Conservation (phyloP, 2,888 invertebrate genomes). For the Hirtodrosophila trivittata region DNA sequence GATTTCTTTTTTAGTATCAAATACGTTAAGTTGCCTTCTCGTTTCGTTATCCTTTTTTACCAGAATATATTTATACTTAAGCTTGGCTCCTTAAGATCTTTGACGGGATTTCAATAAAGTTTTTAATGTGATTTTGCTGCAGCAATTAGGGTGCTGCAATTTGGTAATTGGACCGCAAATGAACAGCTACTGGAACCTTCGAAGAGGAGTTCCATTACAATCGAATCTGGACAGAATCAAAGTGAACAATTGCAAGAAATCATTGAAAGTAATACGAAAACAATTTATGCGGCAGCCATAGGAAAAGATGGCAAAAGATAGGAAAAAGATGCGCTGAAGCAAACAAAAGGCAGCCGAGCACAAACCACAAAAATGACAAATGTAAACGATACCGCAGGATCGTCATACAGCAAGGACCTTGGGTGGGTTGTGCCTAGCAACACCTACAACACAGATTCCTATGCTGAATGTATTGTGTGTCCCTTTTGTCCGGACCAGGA, state of each 20-base stretch:
- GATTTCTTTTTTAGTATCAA: too few species aligned
- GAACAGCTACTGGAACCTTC: slow-evolving; percentile 23
- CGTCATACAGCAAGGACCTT: slow-evolving; percentile 24
- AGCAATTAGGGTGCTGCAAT: not conserved
- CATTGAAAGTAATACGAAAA: slow-evolving; percentile 60
- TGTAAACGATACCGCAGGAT: slow-evolving; percentile 63
- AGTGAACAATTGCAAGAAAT: slow-evolving; percentile 53
- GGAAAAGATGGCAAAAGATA: slow-evolving; percentile 20
- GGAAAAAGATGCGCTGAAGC: slow-evolving; percentile 20
- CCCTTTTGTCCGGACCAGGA: slow-evolving; percentile 24
- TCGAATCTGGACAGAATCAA: slow-evolving; percentile 13
- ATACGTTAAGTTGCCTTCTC: too few species aligned
- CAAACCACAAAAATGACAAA: slow-evolving; percentile 71
- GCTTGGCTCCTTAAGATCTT: too few species aligned
- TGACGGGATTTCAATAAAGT: too few species aligned
- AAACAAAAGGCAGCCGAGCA: slow-evolving; percentile 44
- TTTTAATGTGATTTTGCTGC: too few species aligned
- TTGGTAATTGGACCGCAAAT: slow-evolving; percentile 24
- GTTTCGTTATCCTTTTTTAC: too few species aligned
- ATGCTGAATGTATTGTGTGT: slow-evolving; percentile 25
- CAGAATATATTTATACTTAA: too few species aligned
- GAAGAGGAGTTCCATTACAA: slow-evolving; percentile 35
- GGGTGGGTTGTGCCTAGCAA: slow-evolving; percentile 66
- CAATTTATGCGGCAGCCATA: slow-evolving; percentile 40
- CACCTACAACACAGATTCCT: slow-evolving; percentile 66